phyloP scores from a whole-genome alignment of 2,113 vertebrate species.

The Atherinomorus stipes region DNA sequence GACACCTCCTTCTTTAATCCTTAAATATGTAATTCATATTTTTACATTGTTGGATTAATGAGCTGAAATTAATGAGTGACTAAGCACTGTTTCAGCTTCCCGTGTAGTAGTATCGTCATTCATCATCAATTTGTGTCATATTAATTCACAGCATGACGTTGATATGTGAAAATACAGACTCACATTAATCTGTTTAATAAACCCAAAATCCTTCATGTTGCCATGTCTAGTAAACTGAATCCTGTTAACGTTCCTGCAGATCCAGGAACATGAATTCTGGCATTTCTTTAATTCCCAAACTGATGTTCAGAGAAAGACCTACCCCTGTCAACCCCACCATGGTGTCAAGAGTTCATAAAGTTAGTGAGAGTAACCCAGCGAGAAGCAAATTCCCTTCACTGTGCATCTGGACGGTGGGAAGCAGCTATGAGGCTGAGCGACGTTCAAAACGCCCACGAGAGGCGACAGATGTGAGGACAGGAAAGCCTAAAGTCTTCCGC shows the following conservation, averaged over 20 bases:
- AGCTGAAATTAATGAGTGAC: too few relatives aligned
- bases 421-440: slow-evolving; percentile 9
- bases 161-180: too few relatives aligned
- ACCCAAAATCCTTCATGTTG: background rate
- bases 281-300: background rate
- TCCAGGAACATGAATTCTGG: background rate
- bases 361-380: background rate
- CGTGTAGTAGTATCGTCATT: too few relatives aligned
- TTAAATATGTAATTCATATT: too few relatives aligned
- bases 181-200: too few relatives aligned
- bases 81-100: too few relatives aligned
- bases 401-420: background rate
- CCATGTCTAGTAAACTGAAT: background rate
- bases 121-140: too few relatives aligned
- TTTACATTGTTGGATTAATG: too few relatives aligned
- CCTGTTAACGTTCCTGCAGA: background rate
- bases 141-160: too few relatives aligned
- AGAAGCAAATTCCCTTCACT: slow-evolving; percentile 1
- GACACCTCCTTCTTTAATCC: too few relatives aligned
- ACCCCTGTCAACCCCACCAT: background rate
- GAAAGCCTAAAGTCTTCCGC: background rate
- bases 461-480: background rate
- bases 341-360: background rate
- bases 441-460: background rate
- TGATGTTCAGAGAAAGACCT: background rate